phyloP scores from a whole-genome alignment of 2,888 invertebrate genomes.

The Protodeltote pygarga region DNA sequence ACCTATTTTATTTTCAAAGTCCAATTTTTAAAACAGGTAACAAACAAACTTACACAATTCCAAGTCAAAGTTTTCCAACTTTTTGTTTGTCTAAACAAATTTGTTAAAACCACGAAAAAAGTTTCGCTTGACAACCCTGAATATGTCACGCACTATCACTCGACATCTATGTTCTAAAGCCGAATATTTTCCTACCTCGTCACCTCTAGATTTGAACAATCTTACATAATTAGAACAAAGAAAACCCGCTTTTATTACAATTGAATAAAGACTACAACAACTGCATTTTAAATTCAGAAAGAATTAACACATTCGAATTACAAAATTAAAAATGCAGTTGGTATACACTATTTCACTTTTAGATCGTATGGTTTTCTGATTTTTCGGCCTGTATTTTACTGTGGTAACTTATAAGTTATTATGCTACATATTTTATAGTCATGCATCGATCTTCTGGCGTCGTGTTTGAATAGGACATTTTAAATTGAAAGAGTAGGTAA shows the following conservation, averaged over 20 bases:
- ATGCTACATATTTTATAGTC: slow-evolving; percentile 70
- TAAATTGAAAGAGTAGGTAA: slow-evolving; percentile 72
- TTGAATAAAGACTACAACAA: slow-evolving; percentile 32
- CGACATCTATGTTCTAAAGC: slow-evolving; percentile 76
- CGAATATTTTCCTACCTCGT: slow-evolving; percentile 84
- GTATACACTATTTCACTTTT: slow-evolving; percentile 38
- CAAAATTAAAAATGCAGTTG: slow-evolving; percentile 33
- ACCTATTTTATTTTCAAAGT: slow-evolving; percentile 3
- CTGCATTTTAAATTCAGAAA: slow-evolving; percentile 12
- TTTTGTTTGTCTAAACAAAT: slow-evolving; percentile 5
- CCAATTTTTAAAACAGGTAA: too few species aligned
- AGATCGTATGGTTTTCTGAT: slow-evolving; percentile 19
- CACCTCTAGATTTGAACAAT: slow-evolving; percentile 67
- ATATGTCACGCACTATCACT: slow-evolving; percentile 78
- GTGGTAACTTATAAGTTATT: slow-evolving; percentile 60
- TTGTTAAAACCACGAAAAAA: slow-evolving; percentile 8
- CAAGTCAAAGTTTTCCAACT: slow-evolving; percentile 12
- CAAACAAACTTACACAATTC: not conserved
- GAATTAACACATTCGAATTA: slow-evolving; percentile 45
- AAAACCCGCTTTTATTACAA: slow-evolving; percentile 48
- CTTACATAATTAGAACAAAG: slow-evolving; percentile 19
- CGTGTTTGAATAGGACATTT: slow-evolving; percentile 72
- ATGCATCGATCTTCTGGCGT: slow-evolving; percentile 72
- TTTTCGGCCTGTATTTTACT: slow-evolving; percentile 22
- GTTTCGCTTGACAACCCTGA: slow-evolving; percentile 64